phyloP scores from a whole-genome alignment of 2,888 invertebrate genomes.

The Neocrepidodera transversa region DNA sequence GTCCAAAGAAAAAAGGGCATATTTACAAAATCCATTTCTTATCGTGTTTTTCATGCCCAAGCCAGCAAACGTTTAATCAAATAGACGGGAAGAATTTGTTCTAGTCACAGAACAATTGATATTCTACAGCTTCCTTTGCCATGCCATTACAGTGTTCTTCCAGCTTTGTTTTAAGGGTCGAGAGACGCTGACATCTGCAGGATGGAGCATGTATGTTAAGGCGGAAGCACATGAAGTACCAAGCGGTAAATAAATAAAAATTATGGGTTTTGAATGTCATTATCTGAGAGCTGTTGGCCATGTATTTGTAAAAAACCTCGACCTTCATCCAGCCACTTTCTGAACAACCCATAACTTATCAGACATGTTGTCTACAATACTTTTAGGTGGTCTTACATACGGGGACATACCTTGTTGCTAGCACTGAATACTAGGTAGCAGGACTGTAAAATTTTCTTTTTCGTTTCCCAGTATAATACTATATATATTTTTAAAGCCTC shows the following conservation, averaged over 20 bases:
- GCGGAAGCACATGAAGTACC: no score
- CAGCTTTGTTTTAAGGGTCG: conserved; percentile 14
- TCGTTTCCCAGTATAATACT: no score
- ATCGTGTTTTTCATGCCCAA: not conserved
- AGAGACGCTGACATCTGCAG: conserved; percentile 13
- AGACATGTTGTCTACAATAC: no score
- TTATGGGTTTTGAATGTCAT: no score
- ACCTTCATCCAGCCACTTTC: no score
- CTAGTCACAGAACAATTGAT: conserved; percentile 13
- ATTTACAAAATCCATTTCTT: conserved; percentile 17
- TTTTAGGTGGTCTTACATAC: no score
- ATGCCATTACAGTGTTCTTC: conserved; percentile 22
- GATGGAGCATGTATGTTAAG: conserved; percentile 9
- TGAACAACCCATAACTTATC: no score
- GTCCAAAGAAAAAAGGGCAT: conserved; percentile 13
- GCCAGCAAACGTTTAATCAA: not conserved
- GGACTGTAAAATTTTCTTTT: no score
- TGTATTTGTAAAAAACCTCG: no score
- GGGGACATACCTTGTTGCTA: conserved; percentile 23
- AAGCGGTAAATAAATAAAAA: no score
- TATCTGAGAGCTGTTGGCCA: no score
- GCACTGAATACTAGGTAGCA: conserved; percentile 13
- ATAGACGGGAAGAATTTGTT: conserved; percentile 22
- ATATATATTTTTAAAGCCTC: no score
- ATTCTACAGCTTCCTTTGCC: conserved; percentile 22